Evolutionary conservation across 2,797 vertebrate genomes (phyloP).

Genomic region (Sus cebifrons): DNA sequence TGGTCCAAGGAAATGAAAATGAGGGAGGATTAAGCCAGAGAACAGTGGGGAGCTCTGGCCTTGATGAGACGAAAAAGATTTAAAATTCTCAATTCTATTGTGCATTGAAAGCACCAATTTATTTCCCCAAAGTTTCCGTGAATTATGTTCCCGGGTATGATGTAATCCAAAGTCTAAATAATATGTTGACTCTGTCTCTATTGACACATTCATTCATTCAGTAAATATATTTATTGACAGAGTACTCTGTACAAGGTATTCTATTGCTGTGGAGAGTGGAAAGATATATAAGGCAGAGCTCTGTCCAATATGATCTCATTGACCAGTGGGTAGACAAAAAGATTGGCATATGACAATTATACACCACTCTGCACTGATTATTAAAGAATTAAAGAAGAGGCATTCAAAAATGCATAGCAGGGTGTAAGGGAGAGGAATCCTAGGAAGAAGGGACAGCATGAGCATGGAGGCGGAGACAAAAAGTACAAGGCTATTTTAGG

Average conservation of each 20-base stretch:
- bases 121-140: conserved; percentile 77
- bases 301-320: conserved; percentile 28
- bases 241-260: conserved; percentile 50
- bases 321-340: conserved; percentile 22
- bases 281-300: neutral
- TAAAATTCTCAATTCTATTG: conserved; percentile 74
- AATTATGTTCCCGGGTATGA: conserved; percentile 12
- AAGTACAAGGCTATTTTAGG: conserved; percentile 32
- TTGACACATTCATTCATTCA: conserved; percentile 65
- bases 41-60: conserved; percentile 1
- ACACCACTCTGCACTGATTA: conserved; percentile 27
- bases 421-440: conserved; percentile 23
- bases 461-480: conserved; percentile 32
- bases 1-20: conserved; percentile 52
- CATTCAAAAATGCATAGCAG: conserved; percentile 17
- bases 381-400: conserved; percentile 59
- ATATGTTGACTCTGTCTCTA: conserved; percentile 77
- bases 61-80: conserved; percentile 63
- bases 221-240: conserved; percentile 48
- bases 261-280: neutral
- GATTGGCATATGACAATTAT: neutral
- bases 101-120: conserved; percentile 62
- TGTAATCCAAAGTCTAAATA: conserved; percentile 79
- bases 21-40: conserved; percentile 37
- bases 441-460: conserved; percentile 40